Percentiles rank a stretch among this genome's conserved stretches.
These are phyloP conservation scores for Drosophila kepulauana DNA, from an alignment of 1,140 invertebrate genomes.

Conservation along the genomic window DNA sequence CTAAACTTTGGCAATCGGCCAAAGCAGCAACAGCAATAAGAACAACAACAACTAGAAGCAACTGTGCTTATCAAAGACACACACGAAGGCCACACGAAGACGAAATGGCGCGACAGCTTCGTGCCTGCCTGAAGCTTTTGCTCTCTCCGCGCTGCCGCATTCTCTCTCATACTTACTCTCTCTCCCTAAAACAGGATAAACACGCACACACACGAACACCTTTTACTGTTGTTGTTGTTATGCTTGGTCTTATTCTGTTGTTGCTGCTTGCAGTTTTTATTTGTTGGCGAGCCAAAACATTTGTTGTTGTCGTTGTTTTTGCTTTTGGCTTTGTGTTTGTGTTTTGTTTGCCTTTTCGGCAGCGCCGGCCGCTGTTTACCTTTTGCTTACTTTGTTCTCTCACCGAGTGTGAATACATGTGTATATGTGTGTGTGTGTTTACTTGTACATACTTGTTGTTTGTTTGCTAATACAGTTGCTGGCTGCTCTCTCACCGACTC, in stretches of 20 bases:
- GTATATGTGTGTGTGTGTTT: constrained; percentile 30
- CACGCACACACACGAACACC: constrained; percentile 10
- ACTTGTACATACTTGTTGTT: constrained; percentile 53
- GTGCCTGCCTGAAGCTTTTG: constrained; percentile 9
- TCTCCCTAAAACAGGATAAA: constrained; percentile 35
- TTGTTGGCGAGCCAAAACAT: constrained; percentile 40
- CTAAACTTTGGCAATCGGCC: constrained; percentile 31
- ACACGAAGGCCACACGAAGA: constrained; percentile 44
- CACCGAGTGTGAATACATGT: constrained; percentile 15
- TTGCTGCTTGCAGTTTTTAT: constrained; percentile 40
- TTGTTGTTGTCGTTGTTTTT: constrained; percentile 23
- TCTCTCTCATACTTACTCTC: constrained; percentile 1
- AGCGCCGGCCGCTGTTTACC: constrained; percentile 50
- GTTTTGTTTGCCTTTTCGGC: constrained; percentile 50
- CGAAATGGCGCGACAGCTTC: constrained; percentile 42
- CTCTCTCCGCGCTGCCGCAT: constrained; percentile 2
- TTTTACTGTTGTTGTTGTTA: constrained; percentile 19
- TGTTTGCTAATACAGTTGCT: constrained; percentile 73
- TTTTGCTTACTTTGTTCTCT: constrained; percentile 41
- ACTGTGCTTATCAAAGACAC: constrained; percentile 15
- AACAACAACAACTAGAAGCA: constrained; percentile 11
- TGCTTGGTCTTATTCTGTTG: constrained; percentile 21
- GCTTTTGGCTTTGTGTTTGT: constrained; percentile 26
- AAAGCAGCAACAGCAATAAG: constrained; percentile 1
- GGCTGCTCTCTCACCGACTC: constrained; percentile 33